Evolutionary conservation across 2,888 invertebrate species (phyloP).

Genomic region (Nebria salina): DNA sequence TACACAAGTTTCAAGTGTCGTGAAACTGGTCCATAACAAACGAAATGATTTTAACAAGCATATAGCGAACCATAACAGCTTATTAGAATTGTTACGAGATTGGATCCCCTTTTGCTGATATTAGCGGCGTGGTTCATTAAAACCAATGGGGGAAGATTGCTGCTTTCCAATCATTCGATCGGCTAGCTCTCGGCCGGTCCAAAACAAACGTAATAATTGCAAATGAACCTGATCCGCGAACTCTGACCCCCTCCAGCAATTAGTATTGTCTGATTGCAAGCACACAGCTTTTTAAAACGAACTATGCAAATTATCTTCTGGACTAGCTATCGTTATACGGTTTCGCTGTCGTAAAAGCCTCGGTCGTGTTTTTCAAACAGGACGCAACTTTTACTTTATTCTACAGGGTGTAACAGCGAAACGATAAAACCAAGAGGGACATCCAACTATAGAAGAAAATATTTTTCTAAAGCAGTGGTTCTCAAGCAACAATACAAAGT

Average conservation of each 20-base stretch:
- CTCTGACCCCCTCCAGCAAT: not conserved
- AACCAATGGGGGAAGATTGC: not conserved
- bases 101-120: not conserved
- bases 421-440: too few relatives aligned
- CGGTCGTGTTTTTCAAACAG: not conserved
- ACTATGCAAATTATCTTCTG: conserved; percentile 13
- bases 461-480: too few relatives aligned
- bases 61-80: not conserved
- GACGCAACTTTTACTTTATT: not conserved
- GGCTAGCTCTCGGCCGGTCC: not conserved
- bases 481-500: too few relatives aligned
- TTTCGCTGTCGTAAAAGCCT: not conserved
- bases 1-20: too few relatives aligned
- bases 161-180: conserved; percentile 1
- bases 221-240: conserved; percentile 4
- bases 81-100: not conserved
- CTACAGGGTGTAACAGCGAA: too few relatives aligned
- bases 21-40: too few relatives aligned
- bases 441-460: too few relatives aligned
- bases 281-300: conserved; percentile 2
- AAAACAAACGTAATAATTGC: conserved; percentile 1
- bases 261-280: not conserved
- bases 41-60: not conserved
- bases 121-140: not conserved
- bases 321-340: not conserved